Evolutionary conservation across 2,888 invertebrate genomes (phyloP).

Genomic region (Uloborus plumipes): DNA sequence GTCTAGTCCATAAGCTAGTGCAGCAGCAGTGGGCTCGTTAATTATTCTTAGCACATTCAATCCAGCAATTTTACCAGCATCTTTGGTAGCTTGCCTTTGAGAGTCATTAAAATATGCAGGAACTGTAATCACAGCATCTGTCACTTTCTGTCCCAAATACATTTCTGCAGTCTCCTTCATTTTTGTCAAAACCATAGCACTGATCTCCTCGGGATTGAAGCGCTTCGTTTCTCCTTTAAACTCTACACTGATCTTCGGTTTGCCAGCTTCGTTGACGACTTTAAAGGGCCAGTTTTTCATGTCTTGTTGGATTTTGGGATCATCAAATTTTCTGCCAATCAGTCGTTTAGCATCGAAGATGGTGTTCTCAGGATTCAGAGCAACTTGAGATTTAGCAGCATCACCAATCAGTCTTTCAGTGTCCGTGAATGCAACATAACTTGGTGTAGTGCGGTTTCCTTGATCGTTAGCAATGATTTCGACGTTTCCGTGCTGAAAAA

Average conservation of each 20-base stretch:
- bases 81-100: conserved; percentile 85
- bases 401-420: conserved; percentile 87
- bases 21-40: conserved; percentile 71
- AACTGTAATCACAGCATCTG: conserved; percentile 84
- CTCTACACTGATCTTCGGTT: conserved; percentile 69
- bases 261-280: conserved; percentile 77
- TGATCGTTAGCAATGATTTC: conserved; percentile 88
- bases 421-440: conserved; percentile 89
- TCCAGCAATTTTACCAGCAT: conserved; percentile 86
- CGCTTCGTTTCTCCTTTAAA: conserved; percentile 72
- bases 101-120: conserved; percentile 83
- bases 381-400: conserved; percentile 86
- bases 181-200: conserved; percentile 78
- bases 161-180: conserved; percentile 82
- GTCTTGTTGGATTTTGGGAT: conserved; percentile 82
- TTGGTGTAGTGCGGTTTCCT: conserved; percentile 85
- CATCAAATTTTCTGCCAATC: conserved; percentile 85
- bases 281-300: conserved; percentile 89
- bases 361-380: conserved; percentile 82
- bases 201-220: conserved; percentile 81
- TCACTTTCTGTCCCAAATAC: conserved; percentile 78
- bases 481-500: conserved; percentile 85
- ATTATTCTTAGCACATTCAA: conserved; percentile 87
- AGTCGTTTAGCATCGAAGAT: conserved; percentile 87
- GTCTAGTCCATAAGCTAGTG: conserved; percentile 71